Conservation (phyloP, 2,888 invertebrate species). For the Agriotes lineatus region DNA sequence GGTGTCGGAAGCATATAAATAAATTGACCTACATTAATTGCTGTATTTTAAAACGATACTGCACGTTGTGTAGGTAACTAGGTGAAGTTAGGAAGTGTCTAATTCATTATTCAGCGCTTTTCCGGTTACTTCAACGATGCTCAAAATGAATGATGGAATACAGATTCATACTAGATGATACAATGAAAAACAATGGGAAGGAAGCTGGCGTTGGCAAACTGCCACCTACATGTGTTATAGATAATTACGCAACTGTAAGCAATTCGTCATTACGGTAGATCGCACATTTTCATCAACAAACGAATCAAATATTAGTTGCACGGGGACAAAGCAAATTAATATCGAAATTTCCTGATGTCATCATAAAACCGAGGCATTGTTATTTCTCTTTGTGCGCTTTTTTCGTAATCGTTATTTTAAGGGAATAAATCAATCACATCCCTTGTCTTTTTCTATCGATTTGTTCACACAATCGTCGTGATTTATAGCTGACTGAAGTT, state of each 20-base stretch:
- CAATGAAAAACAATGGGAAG: not conserved
- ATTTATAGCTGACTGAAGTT: slow-evolving; percentile 37
- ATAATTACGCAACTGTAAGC: slow-evolving; percentile 42
- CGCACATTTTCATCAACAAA: slow-evolving; percentile 6
- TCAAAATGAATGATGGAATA: not conserved
- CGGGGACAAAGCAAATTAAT: slow-evolving; percentile 47
- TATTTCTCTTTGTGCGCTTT: slow-evolving; percentile 32
- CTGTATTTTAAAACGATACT: too few relatives aligned
- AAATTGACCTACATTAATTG: too few relatives aligned
- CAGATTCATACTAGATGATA: not conserved
- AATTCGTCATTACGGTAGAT: slow-evolving; percentile 40
- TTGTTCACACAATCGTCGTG: slow-evolving; percentile 31
- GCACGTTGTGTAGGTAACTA: too few relatives aligned
- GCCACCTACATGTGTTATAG: slow-evolving; percentile 16
- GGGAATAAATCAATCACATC: slow-evolving; percentile 44
- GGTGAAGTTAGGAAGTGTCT: too few relatives aligned
- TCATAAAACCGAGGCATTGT: slow-evolving; percentile 44
- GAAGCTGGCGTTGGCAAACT: not conserved
- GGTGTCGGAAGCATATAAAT: too few relatives aligned
- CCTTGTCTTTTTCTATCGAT: slow-evolving; percentile 28
- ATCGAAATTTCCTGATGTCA: slow-evolving; percentile 46
- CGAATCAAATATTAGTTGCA: slow-evolving; percentile 29
- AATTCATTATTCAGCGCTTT: too few relatives aligned
- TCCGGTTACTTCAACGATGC: not conserved
- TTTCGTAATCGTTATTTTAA: slow-evolving; percentile 37